Base-by-base conservation (phyloP, 37 sponge, comb jelly and placozoan species). In the Aplysina aerophoba region DNA sequence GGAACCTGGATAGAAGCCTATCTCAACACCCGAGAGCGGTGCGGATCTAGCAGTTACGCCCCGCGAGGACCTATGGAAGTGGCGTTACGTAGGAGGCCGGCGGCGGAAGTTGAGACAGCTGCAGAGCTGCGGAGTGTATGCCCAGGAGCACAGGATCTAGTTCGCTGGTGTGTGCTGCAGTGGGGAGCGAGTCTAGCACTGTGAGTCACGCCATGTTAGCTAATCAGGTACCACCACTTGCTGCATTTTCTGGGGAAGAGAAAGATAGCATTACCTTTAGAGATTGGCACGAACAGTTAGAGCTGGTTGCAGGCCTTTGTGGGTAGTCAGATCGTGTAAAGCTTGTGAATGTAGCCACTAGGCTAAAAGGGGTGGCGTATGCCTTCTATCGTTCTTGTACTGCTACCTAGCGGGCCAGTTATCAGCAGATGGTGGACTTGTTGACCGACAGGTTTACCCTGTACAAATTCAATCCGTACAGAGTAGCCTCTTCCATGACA, bases 301-400 rank as follows among this genome's bases (percentile, higher is more conserved):
- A 90, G 55, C 12, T 66, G 21, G 62, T 84, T 0, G 85, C 90
- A 11, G 28, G 39, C 17, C 31, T 66, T 40, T 53, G 69, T 86
- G 35, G 36, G 20, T 84, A 81, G 85, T 33, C 81, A 5, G 67
- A 73, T 14, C 66, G 74, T 25, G 61, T 34, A 0, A 90, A 90
- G 78, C 31, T 85, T 0, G 89, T 69, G 3, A 69, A 90, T 50
- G 38, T 90, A 36, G 62, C 74, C 0, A 81, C 90, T 1, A 36
- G 82, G 30, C 64, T 90, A 38, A 30, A 54, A 30, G 90, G 85
- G 17, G 14, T 34, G 17, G 86, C 90, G 0, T 60, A 72, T 21
- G 40, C 90, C 62, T 90, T 90, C 41, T 90, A 85, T 33, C 81
- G 89, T 3, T 81, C 89, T 37, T 89, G 89, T 35, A 54, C 85